Percentiles rank a stretch among this genome's conserved stretches.
Conservation (phyloP, 1,140 invertebrate species). For the Riptortus pedestris region DNA sequence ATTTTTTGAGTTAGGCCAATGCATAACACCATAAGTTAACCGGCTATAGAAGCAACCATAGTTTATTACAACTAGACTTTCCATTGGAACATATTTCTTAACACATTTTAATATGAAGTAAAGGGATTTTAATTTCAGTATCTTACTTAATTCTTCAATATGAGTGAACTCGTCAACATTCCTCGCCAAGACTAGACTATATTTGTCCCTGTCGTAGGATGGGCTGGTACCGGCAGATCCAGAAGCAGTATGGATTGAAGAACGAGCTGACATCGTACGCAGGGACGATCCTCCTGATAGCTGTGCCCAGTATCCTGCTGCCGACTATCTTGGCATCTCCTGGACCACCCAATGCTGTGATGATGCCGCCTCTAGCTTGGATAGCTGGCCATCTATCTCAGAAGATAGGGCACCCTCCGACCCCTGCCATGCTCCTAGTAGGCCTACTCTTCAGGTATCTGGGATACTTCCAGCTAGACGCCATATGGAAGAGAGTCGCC, state of each 20-base stretch:
- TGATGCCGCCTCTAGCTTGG: background rate
- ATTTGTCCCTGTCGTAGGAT: background rate
- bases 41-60: too few relatives aligned
- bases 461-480: background rate
- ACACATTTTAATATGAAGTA: too few relatives aligned
- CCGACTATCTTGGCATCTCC: background rate
- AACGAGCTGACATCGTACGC: background rate
- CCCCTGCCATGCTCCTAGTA: background rate
- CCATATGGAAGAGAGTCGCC: background rate
- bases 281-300: background rate
- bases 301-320: background rate
- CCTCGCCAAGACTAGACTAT: too few relatives aligned
- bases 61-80: too few relatives aligned
- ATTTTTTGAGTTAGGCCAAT: too few relatives aligned
- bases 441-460: background rate
- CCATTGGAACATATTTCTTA: too few relatives aligned
- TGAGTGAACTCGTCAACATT: too few relatives aligned
- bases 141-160: too few relatives aligned
- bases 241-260: background rate
- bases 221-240: conserved; percentile 7
- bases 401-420: background rate
- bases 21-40: too few relatives aligned
- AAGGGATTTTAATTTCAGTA: too few relatives aligned
- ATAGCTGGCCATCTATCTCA: background rate
- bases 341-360: background rate